A percentile compares a stretch with the other conserved stretches of the same genome.
Evolutionary conservation across 2,113 vertebrate genomes (phyloP).

Genomic region (Steatornis caripensis): DNA sequence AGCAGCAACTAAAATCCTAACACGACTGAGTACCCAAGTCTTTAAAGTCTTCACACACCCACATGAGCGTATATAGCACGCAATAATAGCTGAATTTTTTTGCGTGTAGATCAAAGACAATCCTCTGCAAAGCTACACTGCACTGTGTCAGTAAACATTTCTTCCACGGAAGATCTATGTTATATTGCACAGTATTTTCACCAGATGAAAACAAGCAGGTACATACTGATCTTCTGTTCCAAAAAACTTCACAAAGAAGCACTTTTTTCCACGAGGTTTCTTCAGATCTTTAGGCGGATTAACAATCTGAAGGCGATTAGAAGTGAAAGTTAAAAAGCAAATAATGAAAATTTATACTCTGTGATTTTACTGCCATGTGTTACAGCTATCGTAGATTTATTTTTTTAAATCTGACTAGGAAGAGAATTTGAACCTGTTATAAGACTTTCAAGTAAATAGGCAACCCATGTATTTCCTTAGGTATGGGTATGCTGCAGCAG

Average conservation of each 20-base stretch:
- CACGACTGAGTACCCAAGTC: neutral
- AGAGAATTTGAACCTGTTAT: neutral
- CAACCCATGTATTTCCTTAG: neutral
- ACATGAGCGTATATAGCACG: neutral
- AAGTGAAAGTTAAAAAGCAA: conserved; percentile 14
- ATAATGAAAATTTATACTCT: neutral
- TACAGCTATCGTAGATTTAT: neutral
- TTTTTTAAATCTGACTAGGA: neutral
- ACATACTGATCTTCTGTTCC: conserved; percentile 99
- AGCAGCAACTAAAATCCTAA: neutral
- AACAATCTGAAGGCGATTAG: conserved; percentile 82
- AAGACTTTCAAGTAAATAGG: neutral
- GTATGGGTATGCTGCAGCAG: neutral
- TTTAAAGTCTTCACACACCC: neutral
- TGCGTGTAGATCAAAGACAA: neutral
- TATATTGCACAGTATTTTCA: neutral
- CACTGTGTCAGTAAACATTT: neutral
- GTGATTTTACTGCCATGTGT: neutral
- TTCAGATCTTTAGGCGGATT: conserved; percentile 98
- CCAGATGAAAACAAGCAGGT: neutral
- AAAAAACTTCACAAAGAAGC: conserved; percentile 99
- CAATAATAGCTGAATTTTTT: neutral
- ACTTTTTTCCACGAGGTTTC: conserved; percentile 97
- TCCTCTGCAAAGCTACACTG: neutral
- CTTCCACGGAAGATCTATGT: neutral